phyloP scores from a whole-genome alignment of 2,888 invertebrate genomes.

The Nomada lathburiana region DNA sequence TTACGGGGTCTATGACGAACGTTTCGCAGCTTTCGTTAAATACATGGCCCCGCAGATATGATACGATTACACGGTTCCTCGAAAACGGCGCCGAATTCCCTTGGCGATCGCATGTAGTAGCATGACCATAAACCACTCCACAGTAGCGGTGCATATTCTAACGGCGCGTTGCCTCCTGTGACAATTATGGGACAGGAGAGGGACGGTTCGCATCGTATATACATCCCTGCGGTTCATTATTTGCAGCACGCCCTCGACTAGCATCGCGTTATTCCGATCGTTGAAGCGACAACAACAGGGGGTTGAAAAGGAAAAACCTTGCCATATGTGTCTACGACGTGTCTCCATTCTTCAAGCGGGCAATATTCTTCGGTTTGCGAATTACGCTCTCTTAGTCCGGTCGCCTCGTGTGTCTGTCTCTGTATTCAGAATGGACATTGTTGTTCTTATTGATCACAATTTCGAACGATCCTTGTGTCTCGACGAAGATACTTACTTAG shows the following conservation, averaged over 20 bases:
- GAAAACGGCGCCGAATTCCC: constrained; percentile 32
- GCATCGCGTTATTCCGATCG: constrained; percentile 24
- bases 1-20: not conserved
- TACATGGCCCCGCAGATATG: not conserved
- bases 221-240: constrained; percentile 53
- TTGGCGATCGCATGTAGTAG: constrained; percentile 47
- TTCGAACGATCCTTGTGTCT: constrained; percentile 19
- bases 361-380: no score
- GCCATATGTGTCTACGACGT: not conserved
- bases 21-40: not conserved
- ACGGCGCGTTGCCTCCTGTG: constrained; percentile 54
- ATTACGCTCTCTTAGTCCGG: no score
- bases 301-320: constrained; percentile 7
- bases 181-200: constrained; percentile 51
- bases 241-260: constrained; percentile 23
- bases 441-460: no score
- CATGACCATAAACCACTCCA: constrained; percentile 66
- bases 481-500: not conserved
- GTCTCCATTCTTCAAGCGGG: not conserved
- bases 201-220: constrained; percentile 21
- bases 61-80: constrained; percentile 34
- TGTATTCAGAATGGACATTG: no score
- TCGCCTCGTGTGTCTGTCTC: no score
- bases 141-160: constrained; percentile 64
- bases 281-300: not conserved